Base-by-base conservation (phyloP, 2,797 vertebrate species). In the Florisuga fusca region DNA sequence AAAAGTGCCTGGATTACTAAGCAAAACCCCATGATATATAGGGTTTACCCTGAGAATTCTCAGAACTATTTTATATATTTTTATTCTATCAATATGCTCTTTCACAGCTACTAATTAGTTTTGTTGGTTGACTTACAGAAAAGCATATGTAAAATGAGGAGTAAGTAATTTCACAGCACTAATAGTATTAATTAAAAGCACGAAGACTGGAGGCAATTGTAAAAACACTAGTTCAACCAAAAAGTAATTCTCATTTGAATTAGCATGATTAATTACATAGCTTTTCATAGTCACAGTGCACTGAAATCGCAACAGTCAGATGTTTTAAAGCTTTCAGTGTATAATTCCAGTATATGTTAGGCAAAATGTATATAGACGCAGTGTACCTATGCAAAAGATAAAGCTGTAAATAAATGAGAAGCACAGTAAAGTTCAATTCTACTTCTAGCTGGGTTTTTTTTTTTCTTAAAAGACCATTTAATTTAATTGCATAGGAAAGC, bases 41-140 rank as follows among this genome's bases (percentile, higher is more conserved):
- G 86, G 59, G 86, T 90, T 97, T 91, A 97, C 86, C 78, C 84
- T 95, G 94, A 97, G 95, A 95, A 97, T 97, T 97, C 92, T 97
- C 96, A 97, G 94, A 96, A 91, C 85, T 68, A 66, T 91, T 97
- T 94, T 95, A 95, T 94, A 26, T 92, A 95, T 95, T 97, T 97
- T 96, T 92, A 83, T 95, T 96, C 91, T 93, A 94, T 97, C 97
- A 98, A 96, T 98, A 96, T 96, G 78, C 77, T 95, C 96, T 98
- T 98, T 98, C 97, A 97, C 96, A 95, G 92, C 87, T 96, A 89
- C 94, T 97, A 97, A 97, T 98, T 97, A 97, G 87, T 97, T 97
- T 95, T 97, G 95, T 95, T 97, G 95, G 96, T 94, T 94, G 89
- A 97, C 93, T 97, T 97, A 93, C 92, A 97, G 96, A 96, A 96